These are phyloP conservation scores for Pedetes capensis DNA, from an alignment of 2,113 vertebrate species.

Conservation along the genomic window DNA sequence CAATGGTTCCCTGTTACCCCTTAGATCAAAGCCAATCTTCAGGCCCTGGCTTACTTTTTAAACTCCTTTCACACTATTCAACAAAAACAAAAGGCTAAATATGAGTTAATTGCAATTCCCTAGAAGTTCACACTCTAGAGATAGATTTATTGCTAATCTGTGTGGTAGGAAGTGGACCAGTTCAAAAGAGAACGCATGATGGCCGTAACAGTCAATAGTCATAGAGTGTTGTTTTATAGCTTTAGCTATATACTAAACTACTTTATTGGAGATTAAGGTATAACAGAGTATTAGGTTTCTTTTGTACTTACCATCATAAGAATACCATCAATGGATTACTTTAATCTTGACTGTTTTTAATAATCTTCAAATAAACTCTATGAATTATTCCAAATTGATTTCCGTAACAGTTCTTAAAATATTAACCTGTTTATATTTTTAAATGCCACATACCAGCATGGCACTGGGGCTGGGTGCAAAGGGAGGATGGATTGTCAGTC, in stretches of 20 bases:
- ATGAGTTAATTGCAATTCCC: background rate
- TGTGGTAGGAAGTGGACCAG: background rate
- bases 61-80: background rate
- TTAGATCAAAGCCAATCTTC: background rate
- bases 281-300: background rate
- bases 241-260: background rate
- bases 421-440: background rate
- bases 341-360: background rate
- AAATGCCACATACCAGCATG: background rate
- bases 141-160: background rate
- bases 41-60: background rate
- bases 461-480: background rate
- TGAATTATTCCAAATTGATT: slow-evolving; percentile 16
- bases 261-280: background rate
- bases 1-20: background rate
- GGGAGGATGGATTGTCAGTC: background rate
- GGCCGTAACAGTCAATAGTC: background rate
- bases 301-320: background rate
- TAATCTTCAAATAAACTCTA: slow-evolving; percentile 34
- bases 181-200: background rate
- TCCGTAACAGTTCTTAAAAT: background rate
- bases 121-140: background rate
- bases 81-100: background rate
- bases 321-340: background rate
- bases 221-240: background rate